Conservation (phyloP, 2,888 invertebrate genomes). For the Hypomecis punctinalis region DNA sequence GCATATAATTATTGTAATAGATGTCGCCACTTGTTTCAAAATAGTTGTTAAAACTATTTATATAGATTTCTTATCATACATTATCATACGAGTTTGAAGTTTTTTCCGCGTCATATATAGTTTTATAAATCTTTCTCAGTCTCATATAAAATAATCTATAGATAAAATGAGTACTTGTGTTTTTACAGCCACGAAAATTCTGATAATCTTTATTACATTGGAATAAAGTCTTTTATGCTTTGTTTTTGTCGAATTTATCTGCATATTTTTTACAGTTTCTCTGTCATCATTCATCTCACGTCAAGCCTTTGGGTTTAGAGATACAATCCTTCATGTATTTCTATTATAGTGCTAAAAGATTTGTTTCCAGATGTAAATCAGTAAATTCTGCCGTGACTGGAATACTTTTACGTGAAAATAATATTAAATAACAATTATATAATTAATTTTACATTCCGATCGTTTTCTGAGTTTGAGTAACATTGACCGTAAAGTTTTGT, state of each 20-base stretch:
- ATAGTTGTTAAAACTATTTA: not conserved
- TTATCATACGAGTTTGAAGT: not conserved
- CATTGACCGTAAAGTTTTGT: not conserved
- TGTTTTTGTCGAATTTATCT: not conserved
- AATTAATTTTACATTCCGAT: too few relatives aligned
- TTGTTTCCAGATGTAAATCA: constrained; percentile 14
- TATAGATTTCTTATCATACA: constrained; percentile 11
- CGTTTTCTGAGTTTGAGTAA: not conserved
- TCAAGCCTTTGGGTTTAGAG: constrained; percentile 28
- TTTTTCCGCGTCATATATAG: not conserved
- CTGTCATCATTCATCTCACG: constrained; percentile 18
- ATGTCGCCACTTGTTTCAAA: constrained; percentile 11
- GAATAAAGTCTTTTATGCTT: constrained; percentile 7
- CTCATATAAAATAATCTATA: constrained; percentile 22
- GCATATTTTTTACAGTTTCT: not conserved
- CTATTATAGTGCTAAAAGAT: constrained; percentile 1
- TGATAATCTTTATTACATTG: not conserved
- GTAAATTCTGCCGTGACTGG: not conserved
- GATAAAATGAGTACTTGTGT: constrained; percentile 8
- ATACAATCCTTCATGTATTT: constrained; percentile 13
- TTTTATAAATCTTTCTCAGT: constrained; percentile 17
- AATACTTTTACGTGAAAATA: not conserved
- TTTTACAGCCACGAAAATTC: not conserved
- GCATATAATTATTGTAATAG: not conserved
- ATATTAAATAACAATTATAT: not conserved